Evolutionary conservation across 2,113 vertebrate species (phyloP).

Genomic region (Ivindomyrus marchei): DNA sequence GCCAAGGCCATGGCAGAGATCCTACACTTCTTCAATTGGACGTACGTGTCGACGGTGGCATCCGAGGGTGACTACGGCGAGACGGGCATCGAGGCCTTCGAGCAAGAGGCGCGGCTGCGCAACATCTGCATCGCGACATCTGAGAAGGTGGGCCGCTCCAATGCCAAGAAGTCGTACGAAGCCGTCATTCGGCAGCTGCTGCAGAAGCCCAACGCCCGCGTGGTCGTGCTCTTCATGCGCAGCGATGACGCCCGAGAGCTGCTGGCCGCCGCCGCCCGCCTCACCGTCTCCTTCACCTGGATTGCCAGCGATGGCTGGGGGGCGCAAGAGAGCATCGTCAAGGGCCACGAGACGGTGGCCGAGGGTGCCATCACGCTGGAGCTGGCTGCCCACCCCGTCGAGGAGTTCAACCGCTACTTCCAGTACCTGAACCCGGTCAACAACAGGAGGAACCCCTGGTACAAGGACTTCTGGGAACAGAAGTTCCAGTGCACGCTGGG

Average conservation of each 20-base stretch:
- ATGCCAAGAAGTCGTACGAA: slow-evolving; percentile 90
- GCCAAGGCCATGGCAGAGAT: slow-evolving; percentile 99
- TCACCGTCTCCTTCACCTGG: slow-evolving; percentile 92
- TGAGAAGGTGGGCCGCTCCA: slow-evolving; percentile 90
- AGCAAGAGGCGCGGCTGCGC: slow-evolving; percentile 87
- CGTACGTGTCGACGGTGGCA: slow-evolving; percentile 92
- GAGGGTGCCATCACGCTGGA: slow-evolving; percentile 91
- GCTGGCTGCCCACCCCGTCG: slow-evolving; percentile 81
- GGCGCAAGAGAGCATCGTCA: slow-evolving; percentile 90
- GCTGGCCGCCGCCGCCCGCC: slow-evolving; percentile 79
- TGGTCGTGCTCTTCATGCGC: slow-evolving; percentile 90
- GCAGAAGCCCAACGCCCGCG: slow-evolving; percentile 86
- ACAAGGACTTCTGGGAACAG: slow-evolving; percentile 96
- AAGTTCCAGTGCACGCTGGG: slow-evolving; percentile 88
- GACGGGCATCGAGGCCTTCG: slow-evolving; percentile 93
- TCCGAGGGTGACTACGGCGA: slow-evolving; percentile 95
- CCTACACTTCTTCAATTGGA: slow-evolving; percentile 92
- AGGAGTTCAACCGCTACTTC: slow-evolving; percentile 88
- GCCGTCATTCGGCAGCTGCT: slow-evolving; percentile 86
- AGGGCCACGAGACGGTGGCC: slow-evolving; percentile 86
- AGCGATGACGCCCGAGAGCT: slow-evolving; percentile 89
- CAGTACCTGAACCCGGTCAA: slow-evolving; percentile 75
- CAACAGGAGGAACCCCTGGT: slow-evolving; percentile 95
- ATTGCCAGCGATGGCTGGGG: slow-evolving; percentile 98
- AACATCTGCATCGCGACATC: slow-evolving; percentile 98